phyloP scores from a whole-genome alignment of 1,140 invertebrate genomes.

The Bradynema listronoti region DNA sequence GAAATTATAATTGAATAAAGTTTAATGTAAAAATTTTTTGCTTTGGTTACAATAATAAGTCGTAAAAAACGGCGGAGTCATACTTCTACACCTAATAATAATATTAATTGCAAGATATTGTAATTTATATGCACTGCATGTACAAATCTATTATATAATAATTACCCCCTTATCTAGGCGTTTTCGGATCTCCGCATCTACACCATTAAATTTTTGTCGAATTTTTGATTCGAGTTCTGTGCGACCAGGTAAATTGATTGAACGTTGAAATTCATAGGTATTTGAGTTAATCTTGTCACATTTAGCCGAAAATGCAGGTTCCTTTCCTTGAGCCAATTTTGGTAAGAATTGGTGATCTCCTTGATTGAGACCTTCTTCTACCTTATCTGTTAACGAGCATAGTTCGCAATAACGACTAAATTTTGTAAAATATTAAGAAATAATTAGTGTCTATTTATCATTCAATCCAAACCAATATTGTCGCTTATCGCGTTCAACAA shows the following conservation, averaged over 20 bases:
- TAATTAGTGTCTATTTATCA: not conserved
- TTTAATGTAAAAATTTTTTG: too few species aligned
- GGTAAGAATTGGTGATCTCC: constrained; percentile 47
- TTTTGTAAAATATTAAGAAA: not conserved
- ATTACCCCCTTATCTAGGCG: constrained; percentile 55
- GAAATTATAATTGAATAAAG: too few species aligned
- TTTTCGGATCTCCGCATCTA: constrained; percentile 55
- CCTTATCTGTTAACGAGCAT: constrained; percentile 44
- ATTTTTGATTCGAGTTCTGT: constrained; percentile 49
- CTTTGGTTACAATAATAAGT: too few species aligned
- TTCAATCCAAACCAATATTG: constrained; percentile 49
- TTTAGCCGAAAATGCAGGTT: constrained; percentile 39
- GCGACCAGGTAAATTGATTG: constrained; percentile 50
- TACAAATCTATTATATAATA: too few species aligned
- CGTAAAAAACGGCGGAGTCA: too few species aligned
- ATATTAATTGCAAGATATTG: too few species aligned
- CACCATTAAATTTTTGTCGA: constrained; percentile 52
- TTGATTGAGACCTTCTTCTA: constrained; percentile 44
- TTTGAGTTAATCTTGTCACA: constrained; percentile 49
- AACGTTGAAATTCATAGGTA: constrained; percentile 53
- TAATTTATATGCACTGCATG: too few species aligned
- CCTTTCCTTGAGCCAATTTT: constrained; percentile 44
- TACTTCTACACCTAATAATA: too few species aligned
- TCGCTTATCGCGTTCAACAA: constrained; percentile 53
- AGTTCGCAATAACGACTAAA: constrained; percentile 55